Conservation (phyloP, 2,888 invertebrate species). For the Agonum fuliginosum region DNA sequence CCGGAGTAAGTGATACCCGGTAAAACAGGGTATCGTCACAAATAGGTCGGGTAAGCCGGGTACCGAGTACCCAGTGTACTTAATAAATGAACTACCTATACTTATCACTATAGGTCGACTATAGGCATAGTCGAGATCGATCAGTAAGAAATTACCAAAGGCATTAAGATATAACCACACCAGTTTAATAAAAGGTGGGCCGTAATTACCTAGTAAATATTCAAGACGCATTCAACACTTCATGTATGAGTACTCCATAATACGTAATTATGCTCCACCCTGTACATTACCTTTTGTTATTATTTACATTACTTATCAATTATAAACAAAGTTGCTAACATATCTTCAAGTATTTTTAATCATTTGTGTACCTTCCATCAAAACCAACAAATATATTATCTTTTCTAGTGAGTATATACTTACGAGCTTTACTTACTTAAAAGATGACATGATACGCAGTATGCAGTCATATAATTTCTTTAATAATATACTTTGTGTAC, state of each 20-base stretch:
- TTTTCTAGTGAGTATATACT: too few species aligned
- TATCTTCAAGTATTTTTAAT: background rate
- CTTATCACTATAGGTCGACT: too few species aligned
- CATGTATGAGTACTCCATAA: background rate
- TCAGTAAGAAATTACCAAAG: conserved; percentile 17
- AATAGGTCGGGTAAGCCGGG: too few species aligned
- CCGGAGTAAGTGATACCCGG: too few species aligned
- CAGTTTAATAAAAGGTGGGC: conserved; percentile 27
- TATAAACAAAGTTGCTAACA: conserved; percentile 25
- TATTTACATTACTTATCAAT: conserved; percentile 30
- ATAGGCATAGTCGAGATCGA: background rate
- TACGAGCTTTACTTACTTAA: too few species aligned
- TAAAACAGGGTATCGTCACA: too few species aligned
- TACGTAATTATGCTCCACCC: conserved; percentile 22
- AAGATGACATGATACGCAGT: too few species aligned
- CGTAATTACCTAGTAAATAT: conserved; percentile 23
- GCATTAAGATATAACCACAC: conserved; percentile 2
- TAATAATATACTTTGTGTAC: too few species aligned
- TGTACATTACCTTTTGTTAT: conserved; percentile 24
- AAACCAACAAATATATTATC: conserved; percentile 1
- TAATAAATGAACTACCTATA: too few species aligned
- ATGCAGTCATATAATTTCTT: too few species aligned
- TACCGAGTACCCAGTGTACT: too few species aligned
- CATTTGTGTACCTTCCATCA: conserved; percentile 5
- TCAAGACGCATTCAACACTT: conserved; percentile 29